These are phyloP conservation scores for Fragum whitleyi DNA, from an alignment of 2,888 invertebrate genomes.

Conservation along the genomic window DNA sequence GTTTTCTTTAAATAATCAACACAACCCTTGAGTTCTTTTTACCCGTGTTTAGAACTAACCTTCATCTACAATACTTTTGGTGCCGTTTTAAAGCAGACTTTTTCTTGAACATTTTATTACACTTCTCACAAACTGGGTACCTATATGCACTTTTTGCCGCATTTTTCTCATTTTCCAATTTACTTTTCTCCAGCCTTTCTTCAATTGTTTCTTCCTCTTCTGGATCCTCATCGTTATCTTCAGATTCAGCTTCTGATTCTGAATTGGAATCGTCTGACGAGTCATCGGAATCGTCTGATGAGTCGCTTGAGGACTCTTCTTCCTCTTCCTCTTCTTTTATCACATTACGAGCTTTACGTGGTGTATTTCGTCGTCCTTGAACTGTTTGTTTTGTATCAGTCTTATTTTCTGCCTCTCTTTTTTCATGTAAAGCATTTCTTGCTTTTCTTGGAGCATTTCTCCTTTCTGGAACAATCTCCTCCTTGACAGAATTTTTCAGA, in stretches of 20 bases:
- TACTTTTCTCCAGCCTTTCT: conserved; percentile 17
- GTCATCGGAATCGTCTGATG: background rate
- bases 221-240: background rate
- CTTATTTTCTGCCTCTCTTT: conserved; percentile 12
- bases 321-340: conserved; percentile 25
- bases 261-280: conserved; percentile 7
- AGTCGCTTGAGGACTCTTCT: background rate
- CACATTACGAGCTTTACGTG: conserved; percentile 41
- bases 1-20: conserved; percentile 5
- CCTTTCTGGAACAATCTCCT: conserved; percentile 38
- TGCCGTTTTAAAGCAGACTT: conserved; percentile 33
- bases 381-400: background rate
- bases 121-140: conserved; percentile 50
- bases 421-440: conserved; percentile 24
- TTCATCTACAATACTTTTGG: conserved; percentile 36
- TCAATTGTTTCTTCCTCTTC: conserved; percentile 20
- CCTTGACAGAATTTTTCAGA: background rate
- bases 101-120: conserved; percentile 44
- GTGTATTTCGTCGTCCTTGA: conserved; percentile 39
- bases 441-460: conserved; percentile 50
- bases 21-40: conserved; percentile 28
- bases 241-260: background rate
- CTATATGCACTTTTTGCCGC: background rate
- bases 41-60: conserved; percentile 27
- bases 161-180: conserved; percentile 14